Evolutionary conservation across 1,140 invertebrate genomes (phyloP), one percentile per base, ranked within the genome.

Genomic region (Formica exsecta): DNA sequence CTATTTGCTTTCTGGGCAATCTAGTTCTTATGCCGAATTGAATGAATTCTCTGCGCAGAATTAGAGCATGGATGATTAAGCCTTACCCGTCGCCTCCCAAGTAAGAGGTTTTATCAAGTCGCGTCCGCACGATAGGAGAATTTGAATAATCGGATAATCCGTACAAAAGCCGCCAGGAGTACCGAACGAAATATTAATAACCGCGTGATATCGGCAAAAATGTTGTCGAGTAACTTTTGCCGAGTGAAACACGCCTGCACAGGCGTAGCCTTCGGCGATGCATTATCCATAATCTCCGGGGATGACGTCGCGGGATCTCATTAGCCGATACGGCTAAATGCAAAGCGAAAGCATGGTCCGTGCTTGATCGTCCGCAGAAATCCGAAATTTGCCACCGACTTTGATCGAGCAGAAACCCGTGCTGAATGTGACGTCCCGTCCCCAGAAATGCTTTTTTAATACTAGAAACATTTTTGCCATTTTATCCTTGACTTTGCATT

Each of bases 281-380:
- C 87, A 86, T 88, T 83, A 86, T 64, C 85, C 75, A 62, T 86
- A 86, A 86, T 88, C 87, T 73, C 85, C 25, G 19, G 59, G 64
- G 87, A 86, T 83, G 85, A 75, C 54, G 77, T 65, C 77, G 51
- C 48, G 32, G 38, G 85, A 88, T 86, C 87, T 86, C 87, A 88
- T 88, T 86, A 88, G 57, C 85, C 71, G 77, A 86, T 86, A 86
- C 48, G 85, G 76, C 76, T 75, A 88, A 86, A 86, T 86, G 85
- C 38, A 59, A 81, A 88, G 74, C 61, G 74, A 19, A 79, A 86
- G 7, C 25, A 36, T 22, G 51, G 62, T 32, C 29, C 29, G 11
- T 62, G 57, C 44, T 74, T 38, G 85, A 84, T 73, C 85, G 61
- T 57, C 22, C 36, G 13, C 57, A 38, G 22, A 54, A 86, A 65